Evolutionary conservation across 1,140 invertebrate genomes (phyloP), one percentile per base, ranked within the genome.

Genomic region (Drosophila insularis): DNA sequence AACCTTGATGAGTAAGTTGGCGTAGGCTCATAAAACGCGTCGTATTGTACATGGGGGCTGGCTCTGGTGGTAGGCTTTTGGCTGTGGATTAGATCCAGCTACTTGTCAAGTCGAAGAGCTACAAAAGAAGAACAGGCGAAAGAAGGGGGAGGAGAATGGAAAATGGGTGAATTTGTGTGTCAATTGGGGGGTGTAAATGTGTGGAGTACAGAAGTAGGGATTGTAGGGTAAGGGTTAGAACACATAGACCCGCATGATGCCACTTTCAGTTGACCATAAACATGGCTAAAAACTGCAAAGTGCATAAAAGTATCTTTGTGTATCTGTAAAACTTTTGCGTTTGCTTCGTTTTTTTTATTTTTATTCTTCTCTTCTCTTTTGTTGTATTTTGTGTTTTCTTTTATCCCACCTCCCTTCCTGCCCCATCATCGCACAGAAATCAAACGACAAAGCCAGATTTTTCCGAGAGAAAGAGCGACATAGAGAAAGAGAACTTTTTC

Each of bases 11-110:
- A 69, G 40, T 31, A 23, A 53, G 71, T 50, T n/a, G 31, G 39
- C 7, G 65, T 69, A 77, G 66, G 74, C 79, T 77, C 76, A 81
- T 81, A 81, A 81, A 81, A 81, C 65, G 78, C 78, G 68, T 63
- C 68, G 56, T 64, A 60, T 67, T 65, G 73, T 56, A 56, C 55
- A 56, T 75, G 7, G 17, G 17, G 43, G 43, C 14, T 46, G 43
- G 14, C 14, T 1, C 43, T 58, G 70, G 67, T 63, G 62, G 54
- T 67, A 67, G 78, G 69, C 54, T 54, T 53, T 62, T 62, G 31
- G 55, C 19, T 71, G 56, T 55, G 63, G 69, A 66, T 71, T 67
- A 67, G 46, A 46, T 46, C 63, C 43, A 50, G 78, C 73, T 65
- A 76, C 73, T 80, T 80, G 78, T 59, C 39, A 63, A 66, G 66